A percentile compares a stretch with the other conserved stretches of the same genome.
Evolutionary conservation across 1,140 invertebrate species (phyloP).

Genomic region (Thereuonema tuberculata): DNA sequence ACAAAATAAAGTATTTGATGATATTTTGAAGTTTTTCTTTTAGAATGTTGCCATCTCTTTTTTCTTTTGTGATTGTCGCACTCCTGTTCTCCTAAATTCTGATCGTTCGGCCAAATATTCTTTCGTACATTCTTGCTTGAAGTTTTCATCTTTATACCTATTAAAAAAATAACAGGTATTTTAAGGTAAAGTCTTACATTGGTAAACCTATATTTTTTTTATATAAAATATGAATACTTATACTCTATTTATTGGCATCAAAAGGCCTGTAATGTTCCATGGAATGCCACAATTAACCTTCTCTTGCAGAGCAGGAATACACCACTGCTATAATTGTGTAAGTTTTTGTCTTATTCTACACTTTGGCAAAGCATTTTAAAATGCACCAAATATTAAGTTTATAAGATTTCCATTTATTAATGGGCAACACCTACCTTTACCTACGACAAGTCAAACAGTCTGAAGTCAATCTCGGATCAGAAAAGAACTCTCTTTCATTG

Average conservation of each 20-base stretch:
- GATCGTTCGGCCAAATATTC: slow-evolving; percentile 66
- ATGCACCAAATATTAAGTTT: too few relatives aligned
- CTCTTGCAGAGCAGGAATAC: background rate
- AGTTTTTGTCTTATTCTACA: too few relatives aligned
- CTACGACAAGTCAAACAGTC: too few relatives aligned
- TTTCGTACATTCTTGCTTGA: slow-evolving; percentile 53
- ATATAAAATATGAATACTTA: background rate
- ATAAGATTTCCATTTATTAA: too few relatives aligned
- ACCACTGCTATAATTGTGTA: background rate
- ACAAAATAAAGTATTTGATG: too few relatives aligned
- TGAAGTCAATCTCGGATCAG: too few relatives aligned
- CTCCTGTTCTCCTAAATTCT: slow-evolving; percentile 63
- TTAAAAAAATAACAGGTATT: background rate
- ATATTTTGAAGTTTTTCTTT: too few relatives aligned
- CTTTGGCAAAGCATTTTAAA: too few relatives aligned
- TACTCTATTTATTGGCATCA: background rate
- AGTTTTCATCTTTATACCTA: slow-evolving; percentile 46
- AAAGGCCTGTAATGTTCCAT: background rate
- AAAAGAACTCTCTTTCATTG: too few relatives aligned
- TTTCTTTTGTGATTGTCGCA: slow-evolving; percentile 39
- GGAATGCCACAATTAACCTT: background rate
- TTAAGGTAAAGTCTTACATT: background rate
- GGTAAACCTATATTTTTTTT: background rate
- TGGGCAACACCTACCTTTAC: too few relatives aligned
- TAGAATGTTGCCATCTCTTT: slow-evolving; percentile 19